phyloP scores from a whole-genome alignment of 2,888 invertebrate genomes.

The Melanargia galathea region DNA sequence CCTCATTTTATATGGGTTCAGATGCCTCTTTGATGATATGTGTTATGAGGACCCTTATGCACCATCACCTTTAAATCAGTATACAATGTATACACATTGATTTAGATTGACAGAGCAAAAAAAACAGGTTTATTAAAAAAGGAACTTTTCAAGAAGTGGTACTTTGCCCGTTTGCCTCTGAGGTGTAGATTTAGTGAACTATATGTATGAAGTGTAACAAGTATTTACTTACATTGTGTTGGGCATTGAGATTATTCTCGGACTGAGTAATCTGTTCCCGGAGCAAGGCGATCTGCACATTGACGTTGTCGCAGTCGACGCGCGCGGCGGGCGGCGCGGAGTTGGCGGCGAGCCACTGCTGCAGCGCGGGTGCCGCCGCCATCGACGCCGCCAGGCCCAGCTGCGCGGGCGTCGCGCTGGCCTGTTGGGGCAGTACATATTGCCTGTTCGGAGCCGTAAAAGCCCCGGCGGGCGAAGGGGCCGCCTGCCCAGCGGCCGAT shows the following conservation, averaged over 20 bases:
- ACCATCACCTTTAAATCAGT: no score
- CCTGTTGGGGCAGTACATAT: slow-evolving; percentile 83
- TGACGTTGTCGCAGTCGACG: slow-evolving; percentile 81
- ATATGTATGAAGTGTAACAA: not conserved
- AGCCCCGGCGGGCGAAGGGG: slow-evolving; percentile 77
- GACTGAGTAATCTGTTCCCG: slow-evolving; percentile 97
- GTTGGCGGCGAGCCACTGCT: slow-evolving; percentile 75
- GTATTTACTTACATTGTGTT: slow-evolving; percentile 88
- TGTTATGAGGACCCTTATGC: no score
- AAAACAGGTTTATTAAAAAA: no score
- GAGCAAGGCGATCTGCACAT: slow-evolving; percentile 90
- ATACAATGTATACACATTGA: no score
- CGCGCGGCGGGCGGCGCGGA: slow-evolving; percentile 57
- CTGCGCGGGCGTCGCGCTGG: slow-evolving; percentile 80
- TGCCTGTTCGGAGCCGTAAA: slow-evolving; percentile 82
- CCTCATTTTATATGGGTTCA: no score
- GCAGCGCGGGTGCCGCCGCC: slow-evolving; percentile 74
- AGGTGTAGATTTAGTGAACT: not conserved
- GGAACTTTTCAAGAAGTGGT: no score
- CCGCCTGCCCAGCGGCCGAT: slow-evolving; percentile 81
- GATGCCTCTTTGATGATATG: no score
- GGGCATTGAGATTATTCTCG: slow-evolving; percentile 97
- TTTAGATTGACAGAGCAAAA: no score
- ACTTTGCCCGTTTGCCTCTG: no score
- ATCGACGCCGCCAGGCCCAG: slow-evolving; percentile 80